Evolutionary conservation across 2,113 vertebrate species (phyloP), one percentile per base, ranked within the genome.

Genomic region (Nothocercus julius): DNA sequence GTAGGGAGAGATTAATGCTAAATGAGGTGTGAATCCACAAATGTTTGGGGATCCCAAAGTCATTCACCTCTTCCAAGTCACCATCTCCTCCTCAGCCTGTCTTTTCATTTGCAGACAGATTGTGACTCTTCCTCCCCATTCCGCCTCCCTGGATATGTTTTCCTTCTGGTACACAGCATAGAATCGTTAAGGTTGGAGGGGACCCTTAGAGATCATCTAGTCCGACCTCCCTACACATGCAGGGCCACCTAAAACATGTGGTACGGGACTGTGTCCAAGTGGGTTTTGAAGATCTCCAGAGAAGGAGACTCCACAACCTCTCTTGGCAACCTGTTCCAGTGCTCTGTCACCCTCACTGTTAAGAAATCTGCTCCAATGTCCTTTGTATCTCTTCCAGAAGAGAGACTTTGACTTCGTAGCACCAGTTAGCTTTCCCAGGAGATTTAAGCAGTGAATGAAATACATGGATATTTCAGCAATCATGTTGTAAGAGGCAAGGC

Each of bases 1-100:
- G 32, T 81, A 95, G 80, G 84, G 90, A 95, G 32, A 56, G 45
- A 83, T 92, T 87, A 84, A 85, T 95, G 91, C 72, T 91, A 93
- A 94, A 95, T 85, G 75, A 93, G 68, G 83, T 87, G 79, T 89
- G 44, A 77, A 93, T 94, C 45, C 63, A 93, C 67, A 93, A 92
- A 92, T 74, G 69, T 78, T 87, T 90, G 85, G 56, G 80, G 36
- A 88, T 27, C n/a, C 56, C 51, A n/a, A 70, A 72, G 54, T 78
- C 5, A 58, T 72, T 25, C 51, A 77, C 79, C 34, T 93, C 56
- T 94, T 93, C 86, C 75, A 95, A 92, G 67, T 19, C 7, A 5
- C 58, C 51, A 72, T 92, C 44, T 28, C 38, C 90, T 88, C 56
- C 81, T 78, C 84, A 84, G 69, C 54, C 73, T 91, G 61, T 40